phyloP scores from a whole-genome alignment of 2,888 invertebrate species.

The Chaetogeoica ovagalla region DNA sequence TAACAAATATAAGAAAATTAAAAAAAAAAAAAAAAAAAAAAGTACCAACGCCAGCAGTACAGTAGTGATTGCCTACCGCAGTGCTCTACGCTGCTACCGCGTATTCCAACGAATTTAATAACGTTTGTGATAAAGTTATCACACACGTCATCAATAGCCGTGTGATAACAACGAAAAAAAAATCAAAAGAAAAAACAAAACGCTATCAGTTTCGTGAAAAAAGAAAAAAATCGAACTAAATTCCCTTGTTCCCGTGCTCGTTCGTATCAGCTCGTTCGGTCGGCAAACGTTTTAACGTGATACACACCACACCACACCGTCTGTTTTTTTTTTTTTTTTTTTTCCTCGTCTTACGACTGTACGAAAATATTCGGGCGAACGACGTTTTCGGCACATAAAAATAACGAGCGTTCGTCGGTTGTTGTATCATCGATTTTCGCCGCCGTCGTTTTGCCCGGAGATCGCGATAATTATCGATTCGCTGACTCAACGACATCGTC shows the following conservation, averaged over 20 bases:
- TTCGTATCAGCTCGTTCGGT: not conserved
- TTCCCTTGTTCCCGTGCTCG: not conserved
- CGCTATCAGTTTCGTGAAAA: not conserved
- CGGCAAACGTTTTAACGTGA: too few relatives aligned
- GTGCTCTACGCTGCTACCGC: not conserved
- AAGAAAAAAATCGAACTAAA: not conserved
- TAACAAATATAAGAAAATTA: constrained; percentile 17
- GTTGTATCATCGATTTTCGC: too few relatives aligned
- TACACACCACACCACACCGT: too few relatives aligned
- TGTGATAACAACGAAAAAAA: constrained; percentile 16
- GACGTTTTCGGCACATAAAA: too few relatives aligned
- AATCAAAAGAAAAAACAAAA: not conserved
- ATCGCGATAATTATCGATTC: not conserved
- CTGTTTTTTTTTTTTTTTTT: too few relatives aligned
- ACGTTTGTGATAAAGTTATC: not conserved
- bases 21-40: not conserved
- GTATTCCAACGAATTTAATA: not conserved
- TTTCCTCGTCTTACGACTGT: too few relatives aligned
- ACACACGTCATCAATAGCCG: constrained; percentile 25
- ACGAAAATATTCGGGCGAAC: too few relatives aligned
- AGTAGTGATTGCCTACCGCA: too few relatives aligned
- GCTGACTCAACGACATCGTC: not conserved
- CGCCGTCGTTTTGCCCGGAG: not conserved
- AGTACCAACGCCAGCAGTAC: not conserved
- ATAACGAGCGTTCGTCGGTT: too few relatives aligned